Percentiles rank a stretch among this genome's conserved stretches.
Evolutionary conservation across 1,140 invertebrate species (phyloP).

Genomic region (Aricia agestis): DNA sequence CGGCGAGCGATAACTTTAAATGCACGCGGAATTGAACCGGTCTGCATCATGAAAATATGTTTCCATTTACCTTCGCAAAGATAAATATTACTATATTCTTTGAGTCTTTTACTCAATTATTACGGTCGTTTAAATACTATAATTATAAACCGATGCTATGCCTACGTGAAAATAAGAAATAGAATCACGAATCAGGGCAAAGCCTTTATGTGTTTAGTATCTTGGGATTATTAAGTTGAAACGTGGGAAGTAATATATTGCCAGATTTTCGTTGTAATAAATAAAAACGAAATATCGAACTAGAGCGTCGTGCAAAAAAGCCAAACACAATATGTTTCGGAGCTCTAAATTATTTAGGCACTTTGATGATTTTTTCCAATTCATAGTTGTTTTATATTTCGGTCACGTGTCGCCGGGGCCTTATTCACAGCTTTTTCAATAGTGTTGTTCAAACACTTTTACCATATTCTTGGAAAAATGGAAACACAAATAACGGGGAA

Average conservation of each 20-base stretch:
- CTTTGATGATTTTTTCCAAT: not conserved
- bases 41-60: not conserved
- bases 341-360: not conserved
- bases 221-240: not conserved
- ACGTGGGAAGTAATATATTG: not conserved
- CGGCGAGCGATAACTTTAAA: not conserved
- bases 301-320: not conserved
- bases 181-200: too few relatives aligned
- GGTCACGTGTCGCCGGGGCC: not conserved
- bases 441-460: not conserved
- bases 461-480: not conserved
- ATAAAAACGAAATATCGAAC: not conserved
- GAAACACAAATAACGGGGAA: not conserved
- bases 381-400: not conserved
- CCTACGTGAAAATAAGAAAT: too few relatives aligned
- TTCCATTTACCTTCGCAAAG: not conserved
- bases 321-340: not conserved
- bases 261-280: not conserved
- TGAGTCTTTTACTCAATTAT: too few relatives aligned
- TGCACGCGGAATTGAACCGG: not conserved
- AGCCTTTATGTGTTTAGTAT: not conserved
- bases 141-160: too few relatives aligned
- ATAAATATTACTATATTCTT: not conserved
- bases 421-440: slow-evolving; percentile 6
- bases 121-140: too few relatives aligned